phyloP scores from a whole-genome alignment of 2,888 invertebrate species.

The Cheilosia grossa region DNA sequence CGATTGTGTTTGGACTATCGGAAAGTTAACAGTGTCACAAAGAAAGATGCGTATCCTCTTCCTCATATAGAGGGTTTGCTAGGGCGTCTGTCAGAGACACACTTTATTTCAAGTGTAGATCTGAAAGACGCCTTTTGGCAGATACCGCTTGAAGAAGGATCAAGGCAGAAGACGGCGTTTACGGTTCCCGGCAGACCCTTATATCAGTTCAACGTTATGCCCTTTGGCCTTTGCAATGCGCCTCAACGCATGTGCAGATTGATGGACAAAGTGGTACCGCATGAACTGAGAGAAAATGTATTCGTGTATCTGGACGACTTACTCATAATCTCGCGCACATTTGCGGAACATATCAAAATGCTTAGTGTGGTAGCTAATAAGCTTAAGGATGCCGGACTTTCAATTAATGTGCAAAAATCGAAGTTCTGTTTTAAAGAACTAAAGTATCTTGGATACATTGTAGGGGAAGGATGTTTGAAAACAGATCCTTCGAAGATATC shows the following conservation, averaged over 20 bases:
- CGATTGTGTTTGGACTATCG: constrained; percentile 51
- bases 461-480: neutral
- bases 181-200: constrained; percentile 47
- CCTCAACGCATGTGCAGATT: neutral
- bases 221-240: constrained; percentile 35
- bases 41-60: constrained; percentile 33
- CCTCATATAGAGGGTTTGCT: constrained; percentile 40
- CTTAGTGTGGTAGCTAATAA: neutral
- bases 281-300: neutral
- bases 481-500: neutral
- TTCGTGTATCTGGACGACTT: constrained; percentile 23
- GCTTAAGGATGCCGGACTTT: neutral
- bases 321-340: neutral
- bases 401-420: constrained; percentile 9
- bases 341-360: constrained; percentile 5
- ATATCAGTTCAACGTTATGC: constrained; percentile 48
- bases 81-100: constrained; percentile 11
- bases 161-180: constrained; percentile 43
- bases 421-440: constrained; percentile 18
- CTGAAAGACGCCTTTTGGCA: constrained; percentile 54
- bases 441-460: constrained; percentile 20
- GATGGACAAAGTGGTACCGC: constrained; percentile 4
- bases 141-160: constrained; percentile 11
- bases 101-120: constrained; percentile 10
- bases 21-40: constrained; percentile 28